Evolutionary conservation across 2,888 invertebrate genomes (phyloP).

Genomic region (Nomada ferruginata): DNA sequence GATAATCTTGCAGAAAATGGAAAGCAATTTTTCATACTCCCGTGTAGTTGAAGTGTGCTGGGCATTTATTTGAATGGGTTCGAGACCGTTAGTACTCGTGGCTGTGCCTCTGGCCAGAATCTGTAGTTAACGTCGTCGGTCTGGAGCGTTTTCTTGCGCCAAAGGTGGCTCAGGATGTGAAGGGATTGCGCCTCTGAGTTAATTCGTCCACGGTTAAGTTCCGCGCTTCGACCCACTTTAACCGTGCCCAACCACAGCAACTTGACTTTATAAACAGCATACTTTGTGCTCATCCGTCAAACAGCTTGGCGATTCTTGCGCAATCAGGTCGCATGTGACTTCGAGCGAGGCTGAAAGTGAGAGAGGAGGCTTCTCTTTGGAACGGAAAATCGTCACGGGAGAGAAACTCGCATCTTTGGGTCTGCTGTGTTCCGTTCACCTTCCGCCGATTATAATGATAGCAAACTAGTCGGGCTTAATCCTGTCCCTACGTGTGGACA

Average conservation of each 20-base stretch:
- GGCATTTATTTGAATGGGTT: background rate
- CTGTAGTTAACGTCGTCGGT: background rate
- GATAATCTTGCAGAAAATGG: background rate
- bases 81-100: background rate
- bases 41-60: background rate
- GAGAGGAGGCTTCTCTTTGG: constrained; percentile 75
- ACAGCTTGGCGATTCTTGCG: constrained; percentile 63
- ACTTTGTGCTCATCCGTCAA: constrained; percentile 71
- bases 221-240: constrained; percentile 66
- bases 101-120: background rate
- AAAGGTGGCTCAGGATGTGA: constrained; percentile 12
- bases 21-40: background rate
- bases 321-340: constrained; percentile 78
- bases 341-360: constrained; percentile 79
- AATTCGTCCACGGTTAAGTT: constrained; percentile 53
- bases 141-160: background rate
- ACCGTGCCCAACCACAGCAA: constrained; percentile 37
- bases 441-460: background rate
- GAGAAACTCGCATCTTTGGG: constrained; percentile 38
- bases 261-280: constrained; percentile 69
- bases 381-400: constrained; percentile 41
- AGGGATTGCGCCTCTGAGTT: constrained; percentile 25
- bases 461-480: background rate
- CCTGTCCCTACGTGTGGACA: too few relatives aligned
- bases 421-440: constrained; percentile 30